Conservation (phyloP, 30 jellyfish, hydroid and myxozoan genomes). For the Aurelia aurita complex sp. Pacific region DNA sequence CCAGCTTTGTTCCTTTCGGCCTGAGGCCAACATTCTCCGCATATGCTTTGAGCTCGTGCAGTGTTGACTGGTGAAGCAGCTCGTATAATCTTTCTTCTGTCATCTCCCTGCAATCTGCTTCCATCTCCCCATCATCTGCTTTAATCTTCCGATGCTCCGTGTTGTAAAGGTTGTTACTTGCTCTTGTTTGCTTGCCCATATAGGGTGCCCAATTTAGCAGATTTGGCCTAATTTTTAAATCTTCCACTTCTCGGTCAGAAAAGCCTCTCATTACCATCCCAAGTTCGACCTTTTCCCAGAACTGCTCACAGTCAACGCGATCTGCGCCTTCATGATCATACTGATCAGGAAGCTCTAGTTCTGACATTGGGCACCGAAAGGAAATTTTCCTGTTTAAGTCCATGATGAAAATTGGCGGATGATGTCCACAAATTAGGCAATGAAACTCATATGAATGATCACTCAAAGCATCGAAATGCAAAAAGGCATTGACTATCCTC, state of each 20-base stretch:
- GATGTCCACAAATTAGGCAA: conserved; percentile 36
- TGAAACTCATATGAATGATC: conserved; percentile 3
- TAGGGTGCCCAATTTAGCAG: conserved; percentile 62
- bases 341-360: conserved; percentile 9
- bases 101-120: conserved; percentile 35
- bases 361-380: conserved; percentile 9
- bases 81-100: conserved; percentile 49
- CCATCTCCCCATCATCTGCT: conserved; percentile 14
- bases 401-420: conserved; percentile 28
- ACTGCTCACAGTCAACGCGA: conserved; percentile 26
- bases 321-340: too few relatives aligned
- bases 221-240: conserved; percentile 19
- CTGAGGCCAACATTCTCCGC: conserved; percentile 33
- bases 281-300: conserved; percentile 53
- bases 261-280: conserved; percentile 21
- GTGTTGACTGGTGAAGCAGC: not conserved
- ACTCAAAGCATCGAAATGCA: conserved; percentile 26
- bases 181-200: conserved; percentile 33
- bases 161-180: conserved; percentile 8
- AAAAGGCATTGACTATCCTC: conserved; percentile 21
- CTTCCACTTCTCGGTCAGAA: not conserved
- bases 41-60: conserved; percentile 7
- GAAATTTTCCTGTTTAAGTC: conserved; percentile 54
- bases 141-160: conserved; percentile 43
- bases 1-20: conserved; percentile 35